Base-by-base conservation (phyloP, 1,140 invertebrate species). In the Anastrepha obliqua region DNA sequence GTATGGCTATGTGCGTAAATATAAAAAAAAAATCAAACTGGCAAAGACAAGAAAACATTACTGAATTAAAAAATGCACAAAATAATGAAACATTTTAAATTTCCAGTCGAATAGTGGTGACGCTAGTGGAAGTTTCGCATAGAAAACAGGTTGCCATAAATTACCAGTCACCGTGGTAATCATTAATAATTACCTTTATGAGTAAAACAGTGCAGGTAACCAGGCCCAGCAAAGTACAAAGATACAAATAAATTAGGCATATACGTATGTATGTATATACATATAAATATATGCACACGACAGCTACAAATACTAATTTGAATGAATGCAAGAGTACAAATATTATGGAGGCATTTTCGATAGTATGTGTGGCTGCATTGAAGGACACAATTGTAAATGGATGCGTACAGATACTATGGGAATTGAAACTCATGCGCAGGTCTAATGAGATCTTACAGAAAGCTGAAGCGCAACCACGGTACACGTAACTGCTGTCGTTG, bases 61-160 rank as follows among this genome's bases (percentile, higher is more conserved):
- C 42, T 47, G 67, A 47, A 74, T 74, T 74, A 7, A 74, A 74
- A 74, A 70, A 42, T 67, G 39, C 42, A 74, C 42, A 39, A 74
- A 74, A 47, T 74, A 74, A 74, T 47, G 67, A 17, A 74, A 74
- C 44, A 44, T 74, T 15, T 4, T 44, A 74, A 47, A 17, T 74
- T n/a, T 74, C 11, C 15, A 74, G 39, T n/a, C 39, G 67, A 47
- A 15, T 42, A 74, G 51, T n/a, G 15, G 67, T 65, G n/a, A 29
- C 20, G 20, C 13, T 3, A 39, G 13, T 74, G 39, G 65, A 67
- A 39, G 42, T 42, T 74, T 47, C 67, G 67, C 42, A 74, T 47
- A 17, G 67, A 74, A 74, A 74, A 74, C 67, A 74, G 67, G 67
- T 74, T 74, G 67, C 67, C 44, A 74, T 74, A 74, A 74, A 74